phyloP scores from a whole-genome alignment of 2,888 invertebrate species.

The Ephialtes manifestator region DNA sequence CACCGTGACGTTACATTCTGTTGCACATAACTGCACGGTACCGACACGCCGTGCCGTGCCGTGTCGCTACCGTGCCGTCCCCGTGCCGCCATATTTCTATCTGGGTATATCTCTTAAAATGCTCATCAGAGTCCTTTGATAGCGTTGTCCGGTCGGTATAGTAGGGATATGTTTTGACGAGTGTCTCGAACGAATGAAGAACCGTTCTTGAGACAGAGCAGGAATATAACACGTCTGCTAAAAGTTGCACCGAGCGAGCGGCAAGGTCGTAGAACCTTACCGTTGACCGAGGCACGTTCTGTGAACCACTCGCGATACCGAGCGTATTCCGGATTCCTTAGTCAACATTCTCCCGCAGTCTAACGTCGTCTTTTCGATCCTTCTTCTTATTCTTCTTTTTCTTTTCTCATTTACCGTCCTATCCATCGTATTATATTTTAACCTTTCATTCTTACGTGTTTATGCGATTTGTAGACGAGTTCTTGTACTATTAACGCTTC shows the following conservation, averaged over 20 bases:
- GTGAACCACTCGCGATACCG: constrained; percentile 42
- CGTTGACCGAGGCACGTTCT: constrained; percentile 65
- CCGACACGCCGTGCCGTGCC: no score
- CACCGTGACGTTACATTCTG: no score
- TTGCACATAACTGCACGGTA: no score
- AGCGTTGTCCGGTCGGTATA: background rate
- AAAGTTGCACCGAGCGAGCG: constrained; percentile 83
- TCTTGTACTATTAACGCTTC: no score
- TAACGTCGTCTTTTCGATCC: constrained; percentile 11
- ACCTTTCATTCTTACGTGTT: background rate
- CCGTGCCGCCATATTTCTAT: no score
- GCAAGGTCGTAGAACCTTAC: constrained; percentile 89
- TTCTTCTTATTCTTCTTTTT: background rate
- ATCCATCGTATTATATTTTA: background rate
- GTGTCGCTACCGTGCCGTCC: no score
- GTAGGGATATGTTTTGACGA: background rate
- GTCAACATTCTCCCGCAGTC: constrained; percentile 11
- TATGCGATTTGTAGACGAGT: background rate
- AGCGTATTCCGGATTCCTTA: constrained; percentile 49
- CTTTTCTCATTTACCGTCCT: background rate
- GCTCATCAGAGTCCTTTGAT: background rate
- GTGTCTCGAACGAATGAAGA: constrained; percentile 18
- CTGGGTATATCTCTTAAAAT: constrained; percentile 18
- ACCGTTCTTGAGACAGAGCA: constrained; percentile 14
- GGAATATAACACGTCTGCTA: constrained; percentile 29